phyloP scores from a whole-genome alignment of 2,113 vertebrate species.

The Megaleporinus macrocephalus region DNA sequence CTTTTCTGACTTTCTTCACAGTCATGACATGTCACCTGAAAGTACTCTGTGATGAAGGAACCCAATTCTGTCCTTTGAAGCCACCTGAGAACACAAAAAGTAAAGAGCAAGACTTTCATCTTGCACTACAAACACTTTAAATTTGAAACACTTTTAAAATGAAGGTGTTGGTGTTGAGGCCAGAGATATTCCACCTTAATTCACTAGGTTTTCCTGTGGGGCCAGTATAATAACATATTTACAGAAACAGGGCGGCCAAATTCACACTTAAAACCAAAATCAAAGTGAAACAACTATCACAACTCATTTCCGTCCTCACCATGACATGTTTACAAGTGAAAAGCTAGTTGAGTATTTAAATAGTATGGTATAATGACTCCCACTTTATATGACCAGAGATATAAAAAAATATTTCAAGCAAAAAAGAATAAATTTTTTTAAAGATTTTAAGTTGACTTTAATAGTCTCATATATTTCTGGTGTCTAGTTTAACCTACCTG shows the following conservation, averaged over 20 bases:
- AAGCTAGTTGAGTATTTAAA: too few relatives aligned
- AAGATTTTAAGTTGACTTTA: background rate
- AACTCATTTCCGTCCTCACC: too few relatives aligned
- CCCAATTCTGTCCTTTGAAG: conserved; percentile 94
- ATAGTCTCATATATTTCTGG: background rate
- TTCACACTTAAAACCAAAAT: background rate
- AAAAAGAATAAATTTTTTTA: background rate
- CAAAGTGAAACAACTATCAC: background rate
- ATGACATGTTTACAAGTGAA: too few relatives aligned
- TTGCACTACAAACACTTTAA: background rate
- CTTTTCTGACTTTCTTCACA: background rate
- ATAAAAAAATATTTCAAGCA: background rate
- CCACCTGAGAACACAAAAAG: conserved; percentile 76
- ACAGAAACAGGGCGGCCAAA: background rate
- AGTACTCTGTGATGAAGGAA: conserved; percentile 95
- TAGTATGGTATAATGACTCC: too few relatives aligned
- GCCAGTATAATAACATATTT: too few relatives aligned
- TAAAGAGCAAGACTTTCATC: background rate
- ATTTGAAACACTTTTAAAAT: background rate
- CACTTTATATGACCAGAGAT: conserved; percentile 34
- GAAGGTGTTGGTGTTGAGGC: background rate
- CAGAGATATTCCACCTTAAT: too few relatives aligned
- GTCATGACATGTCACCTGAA: conserved; percentile 81
- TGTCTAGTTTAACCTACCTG: conserved; percentile 76
- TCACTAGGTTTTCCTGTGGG: too few relatives aligned